Percentiles rank a stretch among this genome's conserved stretches.
Conservation (phyloP, 2,113 vertebrate species). For the Myotis yumanensis region DNA sequence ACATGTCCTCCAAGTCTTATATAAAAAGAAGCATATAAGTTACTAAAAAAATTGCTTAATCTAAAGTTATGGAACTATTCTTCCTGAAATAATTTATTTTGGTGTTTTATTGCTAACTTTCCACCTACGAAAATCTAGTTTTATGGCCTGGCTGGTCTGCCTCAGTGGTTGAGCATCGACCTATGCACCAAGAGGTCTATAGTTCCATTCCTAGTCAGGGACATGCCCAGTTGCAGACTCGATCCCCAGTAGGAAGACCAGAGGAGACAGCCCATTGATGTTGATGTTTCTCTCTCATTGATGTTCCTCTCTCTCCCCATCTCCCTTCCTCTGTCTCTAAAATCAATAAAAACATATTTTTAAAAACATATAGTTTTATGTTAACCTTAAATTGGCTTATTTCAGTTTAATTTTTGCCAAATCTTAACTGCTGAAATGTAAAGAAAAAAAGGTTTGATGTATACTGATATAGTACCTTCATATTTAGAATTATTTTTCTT, state of each 20-base stretch:
- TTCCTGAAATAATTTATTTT: not conserved
- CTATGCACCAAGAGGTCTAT: too few relatives aligned
- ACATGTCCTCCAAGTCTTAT: not conserved
- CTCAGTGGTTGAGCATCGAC: too few relatives aligned
- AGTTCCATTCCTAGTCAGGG: too few relatives aligned
- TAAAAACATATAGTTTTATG: not conserved
- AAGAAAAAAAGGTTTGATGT: not conserved
- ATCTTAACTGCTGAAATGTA: not conserved
- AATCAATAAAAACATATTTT: too few relatives aligned
- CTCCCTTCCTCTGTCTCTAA: too few relatives aligned
- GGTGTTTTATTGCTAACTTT: not conserved
- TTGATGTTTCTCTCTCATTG: too few relatives aligned
- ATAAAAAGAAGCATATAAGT: not conserved
- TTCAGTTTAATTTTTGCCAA: not conserved
- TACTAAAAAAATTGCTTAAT: not conserved
- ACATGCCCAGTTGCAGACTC: too few relatives aligned
- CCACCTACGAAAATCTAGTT: not conserved
- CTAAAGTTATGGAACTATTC: not conserved
- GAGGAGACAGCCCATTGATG: too few relatives aligned
- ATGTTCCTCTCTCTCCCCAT: too few relatives aligned
- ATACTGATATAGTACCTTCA: not conserved
- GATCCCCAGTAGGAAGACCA: too few relatives aligned
- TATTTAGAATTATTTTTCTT: not conserved
- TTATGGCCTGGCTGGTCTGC: too few relatives aligned
- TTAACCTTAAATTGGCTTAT: not conserved